Base-by-base conservation (phyloP, 1,140 invertebrate species). In the Pomacea maculata region DNA sequence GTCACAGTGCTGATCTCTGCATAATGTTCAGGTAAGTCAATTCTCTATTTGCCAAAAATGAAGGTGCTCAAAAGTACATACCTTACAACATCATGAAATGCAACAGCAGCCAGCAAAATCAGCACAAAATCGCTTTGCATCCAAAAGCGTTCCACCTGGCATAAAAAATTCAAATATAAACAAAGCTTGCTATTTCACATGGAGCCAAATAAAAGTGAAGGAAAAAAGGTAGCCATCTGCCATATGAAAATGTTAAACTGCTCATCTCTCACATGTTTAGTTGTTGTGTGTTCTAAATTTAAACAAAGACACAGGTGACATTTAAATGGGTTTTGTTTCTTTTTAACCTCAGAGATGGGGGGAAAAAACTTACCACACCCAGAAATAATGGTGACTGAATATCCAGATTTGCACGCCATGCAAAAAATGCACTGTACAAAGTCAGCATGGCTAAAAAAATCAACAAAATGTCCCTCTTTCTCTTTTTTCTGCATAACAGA, bases 331-430 rank as follows among this genome's bases (percentile, higher is more conserved):
- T 45, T 45, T 45, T 25, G 25, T 25, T 25, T 45, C 6, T 45
- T 45, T 45, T 45, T 4, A 45, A 45, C 34, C 34, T 45, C 34
- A 45, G 34, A 45, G 34, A 45, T 45, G 34, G 34, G 6, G 34
- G 34, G 6, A 45, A 6, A 45, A 2, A 17, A 88, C 88, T 85
- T 81, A 91, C 90, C 83, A 91, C 90, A 63, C 88, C 87, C 25
- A 84, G 80, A 57, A 88, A 85, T 0, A 91, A 85, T n/a, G 87
- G 83, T 75, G 89, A 87, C 4, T 80, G 74, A 0, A 89, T 81
- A 75, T 90, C 86, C 19, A 91, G 85, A 81, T 91, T 91, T 11
- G 90, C 89, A 77, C 89, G 84, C 89, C 89, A 90, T n/a, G 87
- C 86, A 83, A 90, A 91, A 68, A 91, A 86, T 15, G 82, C 34